Base-by-base conservation (phyloP, 2,888 invertebrate species). In the Abrostola triplasia region DNA sequence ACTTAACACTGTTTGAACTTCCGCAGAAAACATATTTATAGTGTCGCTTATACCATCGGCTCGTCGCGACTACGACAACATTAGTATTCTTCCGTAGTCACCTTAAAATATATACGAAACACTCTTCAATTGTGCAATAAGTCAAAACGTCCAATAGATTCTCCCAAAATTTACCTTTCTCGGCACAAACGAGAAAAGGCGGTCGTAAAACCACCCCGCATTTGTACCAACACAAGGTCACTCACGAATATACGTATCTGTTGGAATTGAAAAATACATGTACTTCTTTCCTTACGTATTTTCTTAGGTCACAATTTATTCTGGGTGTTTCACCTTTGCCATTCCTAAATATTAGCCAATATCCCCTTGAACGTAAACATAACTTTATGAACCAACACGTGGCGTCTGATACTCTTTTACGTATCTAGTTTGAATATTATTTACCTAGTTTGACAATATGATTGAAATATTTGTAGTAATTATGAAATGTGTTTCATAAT, bases 181-280 rank as follows among this genome's bases (percentile, higher is more conserved):
- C 82, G 75, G 80, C 82, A 83, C 83, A 84, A 86, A 86, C 84
- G 83, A 84, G 85, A 83, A 84, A 85, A 85, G 84, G 81, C 83
- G 84, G 81, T 89, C 89, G 89, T 91, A 91, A 91, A 92, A 88
- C 87, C 84, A 64, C 82, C 87, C 85, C 82, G 76, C 83, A 84
- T 86, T 88, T 83, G 82, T 85, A 86, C 82, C 77, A 75, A 72
- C 78, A 76, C 89, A 90, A 90, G 90, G 90, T 90, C 90, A 88
- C 85, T 85, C 80, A 79, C 80, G 80, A 82, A 84, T 85, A 84
- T 85, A 86, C 85, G 84, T 85, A 83, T 87, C 84, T 84, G 72
- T 69, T 72, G 81, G 84, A 88, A 90, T 88, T 88, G 88, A 91
- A 90, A 92, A 89, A 89, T 88, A 85, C 84, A 83, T 67, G 67